Conservation (phyloP, 2,888 invertebrate genomes). For the Tholera decimalis region DNA sequence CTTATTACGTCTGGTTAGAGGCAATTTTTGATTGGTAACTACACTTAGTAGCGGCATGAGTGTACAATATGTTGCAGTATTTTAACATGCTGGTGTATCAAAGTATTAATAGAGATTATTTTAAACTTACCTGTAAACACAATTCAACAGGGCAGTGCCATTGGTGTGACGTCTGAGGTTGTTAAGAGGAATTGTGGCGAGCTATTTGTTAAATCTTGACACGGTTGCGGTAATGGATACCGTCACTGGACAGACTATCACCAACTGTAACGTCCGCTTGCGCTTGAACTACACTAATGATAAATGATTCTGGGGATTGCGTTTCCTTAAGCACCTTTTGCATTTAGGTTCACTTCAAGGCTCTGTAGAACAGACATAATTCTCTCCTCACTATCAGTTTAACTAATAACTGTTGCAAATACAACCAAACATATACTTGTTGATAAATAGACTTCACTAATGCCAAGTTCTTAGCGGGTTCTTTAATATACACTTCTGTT, state of each 20-base stretch:
- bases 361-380: slow-evolving; percentile 68
- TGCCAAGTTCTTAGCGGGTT: slow-evolving; percentile 12
- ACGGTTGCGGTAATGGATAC: slow-evolving; percentile 64
- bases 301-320: slow-evolving; percentile 74
- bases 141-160: background rate
- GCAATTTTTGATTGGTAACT: slow-evolving; percentile 54
- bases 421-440: slow-evolving; percentile 47
- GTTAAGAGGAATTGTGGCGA: slow-evolving; percentile 44
- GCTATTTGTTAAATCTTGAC: slow-evolving; percentile 54
- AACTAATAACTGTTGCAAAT: slow-evolving; percentile 64
- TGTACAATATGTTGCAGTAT: slow-evolving; percentile 1
- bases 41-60: slow-evolving; percentile 13
- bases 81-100: background rate
- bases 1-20: slow-evolving; percentile 62
- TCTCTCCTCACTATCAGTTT: slow-evolving; percentile 71
- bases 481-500: slow-evolving; percentile 27
- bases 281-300: slow-evolving; percentile 73
- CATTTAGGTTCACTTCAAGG: slow-evolving; percentile 71
- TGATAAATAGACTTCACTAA: slow-evolving; percentile 28
- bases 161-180: slow-evolving; percentile 22
- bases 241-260: slow-evolving; percentile 54
- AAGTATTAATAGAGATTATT: background rate
- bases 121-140: slow-evolving; percentile 1
- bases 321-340: slow-evolving; percentile 75
- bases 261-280: slow-evolving; percentile 60